Conservation (phyloP, 2,888 invertebrate species). For the Drosophila imparisetae region DNA sequence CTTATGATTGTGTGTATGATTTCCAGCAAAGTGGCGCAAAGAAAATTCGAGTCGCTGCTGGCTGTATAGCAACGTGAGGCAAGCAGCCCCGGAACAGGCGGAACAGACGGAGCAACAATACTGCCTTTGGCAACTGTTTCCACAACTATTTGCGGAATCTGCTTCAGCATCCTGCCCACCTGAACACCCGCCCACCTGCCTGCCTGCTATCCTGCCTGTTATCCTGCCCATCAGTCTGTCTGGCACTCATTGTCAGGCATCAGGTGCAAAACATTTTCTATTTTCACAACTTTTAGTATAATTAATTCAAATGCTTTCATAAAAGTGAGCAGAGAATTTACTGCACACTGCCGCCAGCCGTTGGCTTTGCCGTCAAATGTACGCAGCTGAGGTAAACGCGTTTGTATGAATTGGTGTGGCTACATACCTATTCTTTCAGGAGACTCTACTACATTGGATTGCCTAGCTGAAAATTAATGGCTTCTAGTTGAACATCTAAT, state of each 20-base stretch:
- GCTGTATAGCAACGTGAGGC: constrained; percentile 1
- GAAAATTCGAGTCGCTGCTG: constrained; percentile 14
- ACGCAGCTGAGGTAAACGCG: constrained; percentile 40
- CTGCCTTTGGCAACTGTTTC: constrained; percentile 12
- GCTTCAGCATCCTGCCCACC: neutral
- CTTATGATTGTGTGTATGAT: constrained; percentile 1
- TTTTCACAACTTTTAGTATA: constrained; percentile 77
- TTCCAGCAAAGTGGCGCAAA: neutral
- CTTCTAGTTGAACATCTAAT: constrained; percentile 20
- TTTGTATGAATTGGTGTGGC: constrained; percentile 21
- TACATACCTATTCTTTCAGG: neutral
- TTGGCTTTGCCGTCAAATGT: constrained; percentile 16
- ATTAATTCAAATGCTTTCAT: constrained; percentile 76
- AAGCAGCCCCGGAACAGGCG: neutral
- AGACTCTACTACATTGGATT: neutral
- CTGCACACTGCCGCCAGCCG: constrained; percentile 8
- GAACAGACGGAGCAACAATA: constrained; percentile 6
- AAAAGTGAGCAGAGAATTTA: constrained; percentile 31
- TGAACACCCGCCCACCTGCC: neutral
- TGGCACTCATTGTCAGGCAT: constrained; percentile 53
- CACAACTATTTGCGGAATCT: constrained; percentile 6
- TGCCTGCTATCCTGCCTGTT: neutral
- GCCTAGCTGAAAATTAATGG: constrained; percentile 20
- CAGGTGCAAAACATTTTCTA: constrained; percentile 78
- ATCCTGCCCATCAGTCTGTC: constrained; percentile 9